Conservation (phyloP, 2,888 invertebrate genomes). For the Chesias legatella region DNA sequence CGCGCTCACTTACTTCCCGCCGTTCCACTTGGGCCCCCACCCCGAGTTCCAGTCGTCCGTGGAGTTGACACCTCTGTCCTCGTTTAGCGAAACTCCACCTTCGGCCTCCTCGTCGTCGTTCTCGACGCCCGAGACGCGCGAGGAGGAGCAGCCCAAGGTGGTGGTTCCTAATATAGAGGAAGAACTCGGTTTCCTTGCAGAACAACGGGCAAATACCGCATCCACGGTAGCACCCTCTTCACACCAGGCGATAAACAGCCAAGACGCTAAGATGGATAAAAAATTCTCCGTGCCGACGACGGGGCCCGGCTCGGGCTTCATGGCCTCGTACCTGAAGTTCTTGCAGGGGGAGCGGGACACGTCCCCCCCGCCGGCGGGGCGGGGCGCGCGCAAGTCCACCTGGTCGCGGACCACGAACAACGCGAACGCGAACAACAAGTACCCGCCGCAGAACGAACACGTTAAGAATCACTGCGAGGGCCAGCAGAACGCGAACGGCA, state of each 20-base stretch:
- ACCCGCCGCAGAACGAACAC: constrained; percentile 59
- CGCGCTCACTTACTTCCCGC: constrained; percentile 87
- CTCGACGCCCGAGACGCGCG: constrained; percentile 79
- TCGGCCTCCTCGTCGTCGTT: constrained; percentile 79
- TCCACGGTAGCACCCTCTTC: constrained; percentile 77
- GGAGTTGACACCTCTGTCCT: constrained; percentile 82
- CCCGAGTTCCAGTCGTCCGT: constrained; percentile 84
- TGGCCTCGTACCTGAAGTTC: constrained; percentile 93
- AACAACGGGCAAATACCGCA: constrained; percentile 77
- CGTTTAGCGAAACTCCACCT: constrained; percentile 81
- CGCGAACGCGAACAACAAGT: constrained; percentile 61
- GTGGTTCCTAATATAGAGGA: constrained; percentile 94
- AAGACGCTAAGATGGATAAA: constrained; percentile 81
- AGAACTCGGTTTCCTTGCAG: constrained; percentile 90
- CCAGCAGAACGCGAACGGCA: constrained; percentile 68
- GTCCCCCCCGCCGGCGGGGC: constrained; percentile 87
- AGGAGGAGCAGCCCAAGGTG: constrained; percentile 89
- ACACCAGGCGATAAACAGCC: constrained; percentile 73
- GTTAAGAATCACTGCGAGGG: constrained; percentile 63
- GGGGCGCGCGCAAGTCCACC: constrained; percentile 83
- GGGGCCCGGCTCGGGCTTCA: constrained; percentile 87
- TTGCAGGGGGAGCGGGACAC: constrained; percentile 90
- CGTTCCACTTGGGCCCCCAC: constrained; percentile 86
- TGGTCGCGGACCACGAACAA: constrained; percentile 80
- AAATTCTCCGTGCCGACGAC: constrained; percentile 80